Conservation (phyloP, 2,888 invertebrate species). For the Sympetrum striolatum region DNA sequence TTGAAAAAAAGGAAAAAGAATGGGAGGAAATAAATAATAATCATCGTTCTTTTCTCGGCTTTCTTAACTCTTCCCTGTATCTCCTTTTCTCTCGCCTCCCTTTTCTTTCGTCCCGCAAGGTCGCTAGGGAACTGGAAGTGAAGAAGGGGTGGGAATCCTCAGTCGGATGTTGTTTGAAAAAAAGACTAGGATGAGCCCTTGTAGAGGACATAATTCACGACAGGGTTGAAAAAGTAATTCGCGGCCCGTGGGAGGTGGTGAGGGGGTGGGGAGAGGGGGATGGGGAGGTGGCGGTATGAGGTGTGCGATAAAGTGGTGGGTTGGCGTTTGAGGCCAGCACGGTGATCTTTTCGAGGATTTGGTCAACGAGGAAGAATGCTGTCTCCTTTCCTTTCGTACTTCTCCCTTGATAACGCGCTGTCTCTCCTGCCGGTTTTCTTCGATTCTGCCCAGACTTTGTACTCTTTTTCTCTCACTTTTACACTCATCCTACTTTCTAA, state of each 20-base stretch:
- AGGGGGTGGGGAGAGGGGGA: neutral
- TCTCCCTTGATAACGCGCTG: neutral
- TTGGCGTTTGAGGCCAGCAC: neutral
- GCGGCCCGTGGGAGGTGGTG: neutral
- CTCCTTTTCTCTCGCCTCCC: neutral
- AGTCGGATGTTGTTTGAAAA: neutral
- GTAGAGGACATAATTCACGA: neutral
- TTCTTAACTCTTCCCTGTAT: neutral
- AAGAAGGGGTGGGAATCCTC: neutral
- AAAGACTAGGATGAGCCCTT: neutral
- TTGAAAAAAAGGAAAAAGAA: neutral
- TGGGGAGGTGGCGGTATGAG: no score
- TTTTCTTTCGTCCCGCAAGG: neutral
- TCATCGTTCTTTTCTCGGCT: no score
- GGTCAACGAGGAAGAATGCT: neutral
- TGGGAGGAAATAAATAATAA: neutral
- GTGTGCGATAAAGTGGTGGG: neutral
- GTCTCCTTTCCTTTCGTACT: neutral
- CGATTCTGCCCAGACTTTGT: no score
- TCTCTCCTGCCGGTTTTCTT: no score
- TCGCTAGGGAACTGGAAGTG: neutral
- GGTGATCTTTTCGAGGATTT: neutral
- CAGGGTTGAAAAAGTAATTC: neutral
- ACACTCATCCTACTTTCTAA: no score
- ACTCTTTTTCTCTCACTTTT: no score